Base-by-base conservation (phyloP, 2,888 invertebrate species). In the Melitaea athalia region DNA sequence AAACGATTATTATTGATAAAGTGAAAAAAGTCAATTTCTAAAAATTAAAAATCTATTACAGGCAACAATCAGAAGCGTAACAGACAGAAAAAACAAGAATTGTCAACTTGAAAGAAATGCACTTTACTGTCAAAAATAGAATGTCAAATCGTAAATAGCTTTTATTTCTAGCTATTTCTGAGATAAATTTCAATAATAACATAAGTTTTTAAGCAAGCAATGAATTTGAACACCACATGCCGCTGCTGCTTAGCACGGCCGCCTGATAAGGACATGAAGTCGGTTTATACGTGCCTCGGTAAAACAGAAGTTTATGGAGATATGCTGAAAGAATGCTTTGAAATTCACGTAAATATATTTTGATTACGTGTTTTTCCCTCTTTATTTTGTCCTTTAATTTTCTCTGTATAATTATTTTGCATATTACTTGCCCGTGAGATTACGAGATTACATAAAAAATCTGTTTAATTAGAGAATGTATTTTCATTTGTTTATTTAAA, bases 321-420 rank as follows among this genome's bases (percentile, higher is more conserved):
- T 73, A 88, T 92, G 87, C 71, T 92, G 42, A 89, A 86, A 73
- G 89, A 92, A 76, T 92, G 91, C 82, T 92, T 90, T 72, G 87
- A 89, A 79, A 87, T 91, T 72, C 79, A 87, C 73, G 91, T 91
- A 87, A 86, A 68, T 75, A 72, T 55, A 2, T 2, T 14, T 12
- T 14, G 31, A 33, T 12, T 31, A n/a, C 12, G 5, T 33, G 14
- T 55, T 55, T 55, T 55, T 14, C 3, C 1, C 6, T 4, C 12
- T 31, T 15, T 24, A 24, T 24, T 24, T 24, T 24, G 24, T 24
- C 1, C 1, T 24, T 24, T 24, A 24, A 8, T 50, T 10, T 50
- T 50, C 7, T 50, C 3, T n/a, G 0, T 5, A 52, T 52, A 11
- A 12, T 4, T 12, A 24, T 24, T 52, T 10, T 31, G 5, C 10